phyloP scores from a whole-genome alignment of 1,140 invertebrate genomes.

The Monomorium pharaonis region DNA sequence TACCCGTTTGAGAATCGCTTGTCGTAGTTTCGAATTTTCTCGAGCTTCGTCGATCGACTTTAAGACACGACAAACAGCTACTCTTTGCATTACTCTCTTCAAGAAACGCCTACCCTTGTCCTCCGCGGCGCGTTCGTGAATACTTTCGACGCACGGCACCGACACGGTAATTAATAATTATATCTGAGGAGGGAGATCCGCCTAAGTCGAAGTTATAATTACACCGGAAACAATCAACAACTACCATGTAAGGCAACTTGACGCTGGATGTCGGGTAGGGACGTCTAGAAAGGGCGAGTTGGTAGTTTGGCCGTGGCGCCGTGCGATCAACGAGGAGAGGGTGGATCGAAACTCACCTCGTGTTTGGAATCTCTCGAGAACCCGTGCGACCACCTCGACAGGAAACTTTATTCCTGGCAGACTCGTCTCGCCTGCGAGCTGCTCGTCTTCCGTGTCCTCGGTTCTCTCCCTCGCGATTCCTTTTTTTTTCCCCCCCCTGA shows the following conservation, averaged over 20 bases:
- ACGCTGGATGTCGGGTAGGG: constrained; percentile 9
- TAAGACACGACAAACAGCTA: neutral
- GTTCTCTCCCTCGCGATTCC: constrained; percentile 15
- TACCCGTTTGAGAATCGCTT: neutral
- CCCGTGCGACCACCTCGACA: constrained; percentile 61
- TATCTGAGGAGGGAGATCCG: constrained; percentile 67
- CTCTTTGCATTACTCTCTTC: neutral
- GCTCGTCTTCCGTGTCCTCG: neutral
- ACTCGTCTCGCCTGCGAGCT: constrained; percentile 20
- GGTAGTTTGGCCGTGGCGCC: constrained; percentile 12
- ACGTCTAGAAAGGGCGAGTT: constrained; percentile 34
- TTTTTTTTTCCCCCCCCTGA: neutral
- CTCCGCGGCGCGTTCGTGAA: constrained; percentile 27
- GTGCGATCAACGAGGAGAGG: neutral
- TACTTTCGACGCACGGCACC: constrained; percentile 37
- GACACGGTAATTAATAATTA: constrained; percentile 79
- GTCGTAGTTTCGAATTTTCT: neutral
- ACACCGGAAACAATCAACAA: constrained; percentile 80
- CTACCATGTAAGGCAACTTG: constrained; percentile 62
- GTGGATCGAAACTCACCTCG: constrained; percentile 38
- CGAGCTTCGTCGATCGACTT: constrained; percentile 2
- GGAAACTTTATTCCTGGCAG: constrained; percentile 69
- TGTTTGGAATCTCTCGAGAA: constrained; percentile 68
- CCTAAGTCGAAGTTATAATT: constrained; percentile 78
- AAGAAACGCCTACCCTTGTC: no score